Evolutionary conservation across 1,140 invertebrate genomes (phyloP).

Genomic region (Eciton burchellii): DNA sequence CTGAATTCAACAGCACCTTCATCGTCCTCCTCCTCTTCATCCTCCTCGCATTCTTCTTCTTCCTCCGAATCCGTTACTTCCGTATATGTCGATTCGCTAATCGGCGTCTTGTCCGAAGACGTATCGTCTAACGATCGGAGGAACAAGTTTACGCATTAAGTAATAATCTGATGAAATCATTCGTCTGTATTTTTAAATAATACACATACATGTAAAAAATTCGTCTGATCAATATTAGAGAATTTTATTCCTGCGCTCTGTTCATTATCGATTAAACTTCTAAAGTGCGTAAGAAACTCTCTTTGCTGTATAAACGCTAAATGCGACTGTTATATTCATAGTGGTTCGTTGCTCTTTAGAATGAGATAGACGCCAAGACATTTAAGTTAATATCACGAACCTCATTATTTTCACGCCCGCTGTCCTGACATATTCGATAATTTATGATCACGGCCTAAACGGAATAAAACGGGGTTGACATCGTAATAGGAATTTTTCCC

Average conservation of each 20-base stretch:
- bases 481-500: conserved; percentile 22
- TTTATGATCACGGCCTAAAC: conserved; percentile 24
- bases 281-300: conserved; percentile 8
- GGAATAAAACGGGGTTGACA: not conserved
- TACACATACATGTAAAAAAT: no score
- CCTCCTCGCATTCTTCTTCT: conserved; percentile 87
- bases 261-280: conserved; percentile 18
- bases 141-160: conserved; percentile 12
- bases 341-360: conserved; percentile 33
- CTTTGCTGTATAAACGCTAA: not conserved
- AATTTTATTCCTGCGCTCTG: conserved; percentile 10
- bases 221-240: not conserved
- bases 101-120: conserved; percentile 22
- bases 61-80: conserved; percentile 23
- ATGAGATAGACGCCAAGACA: conserved; percentile 23
- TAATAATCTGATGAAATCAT: conserved; percentile 2
- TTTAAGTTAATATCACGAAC: conserved; percentile 53
- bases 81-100: not conserved
- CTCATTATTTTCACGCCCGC: conserved; percentile 56
- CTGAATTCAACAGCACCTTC: conserved; percentile 78
- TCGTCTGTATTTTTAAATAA: no score
- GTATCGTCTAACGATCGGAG: conserved; percentile 76
- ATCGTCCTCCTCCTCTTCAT: conserved; percentile 82
- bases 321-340: conserved; percentile 27
- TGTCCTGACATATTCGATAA: conserved; percentile 34